A percentile compares a stretch with the other conserved stretches of the same genome.
Conservation (phyloP, 2,113 vertebrate species). For the Tapirus terrestris region DNA sequence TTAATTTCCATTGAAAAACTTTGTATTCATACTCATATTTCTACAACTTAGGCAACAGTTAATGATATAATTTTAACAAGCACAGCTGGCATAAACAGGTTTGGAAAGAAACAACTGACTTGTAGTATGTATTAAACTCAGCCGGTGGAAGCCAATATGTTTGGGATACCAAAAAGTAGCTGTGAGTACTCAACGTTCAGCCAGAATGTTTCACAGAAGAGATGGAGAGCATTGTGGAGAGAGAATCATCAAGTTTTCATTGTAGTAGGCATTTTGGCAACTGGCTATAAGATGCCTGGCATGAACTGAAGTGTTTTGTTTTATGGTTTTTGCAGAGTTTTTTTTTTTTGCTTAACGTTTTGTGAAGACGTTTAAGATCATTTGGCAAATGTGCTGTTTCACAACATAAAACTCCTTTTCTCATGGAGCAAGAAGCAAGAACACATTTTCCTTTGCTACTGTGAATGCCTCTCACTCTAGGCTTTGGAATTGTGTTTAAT, state of each 20-base stretch:
- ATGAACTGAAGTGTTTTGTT: background rate
- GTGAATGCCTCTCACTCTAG: background rate
- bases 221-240: background rate
- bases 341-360: background rate
- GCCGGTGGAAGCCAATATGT: background rate
- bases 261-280: background rate
- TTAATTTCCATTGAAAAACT: background rate
- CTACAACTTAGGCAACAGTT: background rate
- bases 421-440: conserved; percentile 44
- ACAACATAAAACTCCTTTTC: conserved; percentile 40
- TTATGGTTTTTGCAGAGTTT: background rate
- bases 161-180: background rate
- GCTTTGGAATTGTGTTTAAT: conserved; percentile 1
- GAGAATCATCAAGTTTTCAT: background rate
- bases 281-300: conserved; percentile 24
- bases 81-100: background rate
- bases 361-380: conserved; percentile 54
- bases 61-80: background rate
- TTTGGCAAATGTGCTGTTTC: conserved; percentile 58
- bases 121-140: background rate
- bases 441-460: conserved; percentile 49
- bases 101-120: background rate
- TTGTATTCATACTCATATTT: background rate
- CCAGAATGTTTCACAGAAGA: background rate
- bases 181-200: background rate